Evolutionary conservation across 2,113 vertebrate genomes (phyloP).

Genomic region (Centropus unirufus): DNA sequence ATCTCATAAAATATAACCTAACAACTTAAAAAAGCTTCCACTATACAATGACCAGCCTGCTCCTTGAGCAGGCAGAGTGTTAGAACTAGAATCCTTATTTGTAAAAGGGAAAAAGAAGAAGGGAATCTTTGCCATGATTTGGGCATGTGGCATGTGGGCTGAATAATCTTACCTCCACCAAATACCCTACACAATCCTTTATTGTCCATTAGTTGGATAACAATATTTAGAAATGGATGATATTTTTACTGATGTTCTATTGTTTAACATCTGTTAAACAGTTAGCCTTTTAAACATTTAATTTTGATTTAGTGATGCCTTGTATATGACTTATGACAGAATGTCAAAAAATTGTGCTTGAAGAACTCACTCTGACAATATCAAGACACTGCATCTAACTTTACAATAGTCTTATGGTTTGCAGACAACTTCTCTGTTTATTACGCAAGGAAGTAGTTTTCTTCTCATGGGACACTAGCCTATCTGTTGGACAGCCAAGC

Average conservation of each 20-base stretch:
- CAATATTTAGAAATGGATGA: background rate
- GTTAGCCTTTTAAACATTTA: slow-evolving; percentile 20
- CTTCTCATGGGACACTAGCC: slow-evolving; percentile 57
- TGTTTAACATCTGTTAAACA: background rate
- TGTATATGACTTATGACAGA: slow-evolving; percentile 56
- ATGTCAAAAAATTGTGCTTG: slow-evolving; percentile 51
- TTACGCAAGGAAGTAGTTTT: slow-evolving; percentile 61
- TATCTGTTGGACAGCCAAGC: slow-evolving; percentile 61
- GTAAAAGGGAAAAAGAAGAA: background rate
- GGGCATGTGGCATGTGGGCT: background rate
- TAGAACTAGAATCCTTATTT: background rate
- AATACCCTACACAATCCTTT: background rate
- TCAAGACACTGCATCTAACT: slow-evolving; percentile 50
- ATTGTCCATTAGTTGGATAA: background rate
- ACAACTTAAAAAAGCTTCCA: background rate
- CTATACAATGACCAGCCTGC: background rate
- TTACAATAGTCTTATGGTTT: slow-evolving; percentile 62
- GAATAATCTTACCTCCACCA: background rate
- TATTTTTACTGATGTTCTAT: background rate
- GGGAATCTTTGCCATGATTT: background rate
- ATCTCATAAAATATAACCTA: background rate
- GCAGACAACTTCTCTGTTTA: slow-evolving; percentile 68
- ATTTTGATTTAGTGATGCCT: slow-evolving; percentile 53
- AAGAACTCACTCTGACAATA: slow-evolving; percentile 51
- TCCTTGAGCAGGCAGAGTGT: background rate